Conservation (phyloP, 2,797 vertebrate species). For the Sternotherus odoratus region DNA sequence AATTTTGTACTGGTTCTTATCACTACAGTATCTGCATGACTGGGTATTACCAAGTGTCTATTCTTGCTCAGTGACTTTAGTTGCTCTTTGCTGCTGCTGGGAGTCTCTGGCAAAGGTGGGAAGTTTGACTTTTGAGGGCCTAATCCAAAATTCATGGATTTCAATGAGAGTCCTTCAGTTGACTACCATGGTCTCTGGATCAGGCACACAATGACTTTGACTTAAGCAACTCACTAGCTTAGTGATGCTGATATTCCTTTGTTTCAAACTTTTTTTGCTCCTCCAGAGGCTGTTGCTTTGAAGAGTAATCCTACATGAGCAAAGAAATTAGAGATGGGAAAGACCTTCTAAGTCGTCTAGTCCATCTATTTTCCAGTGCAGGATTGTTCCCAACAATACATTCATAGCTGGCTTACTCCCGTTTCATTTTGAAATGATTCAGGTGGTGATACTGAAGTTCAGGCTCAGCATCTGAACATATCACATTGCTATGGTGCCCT, state of each 20-base stretch:
- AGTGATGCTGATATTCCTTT: background rate
- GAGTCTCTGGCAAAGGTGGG: background rate
- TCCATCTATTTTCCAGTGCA: background rate
- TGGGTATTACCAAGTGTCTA: slow-evolving; percentile 19
- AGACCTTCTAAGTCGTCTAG: background rate
- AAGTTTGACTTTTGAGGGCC: background rate
- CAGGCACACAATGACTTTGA: background rate
- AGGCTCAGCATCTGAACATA: background rate
- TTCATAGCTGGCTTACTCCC: fast-evolving
- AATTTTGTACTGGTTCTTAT: background rate
- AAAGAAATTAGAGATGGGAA: background rate
- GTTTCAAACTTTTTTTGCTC: background rate
- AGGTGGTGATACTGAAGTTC: background rate
- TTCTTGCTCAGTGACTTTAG: slow-evolving; percentile 8
- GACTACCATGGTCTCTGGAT: background rate
- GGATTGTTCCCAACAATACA: background rate
- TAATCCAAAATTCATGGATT: background rate
- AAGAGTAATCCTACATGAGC: background rate
- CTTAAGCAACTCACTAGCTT: background rate
- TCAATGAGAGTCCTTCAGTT: background rate
- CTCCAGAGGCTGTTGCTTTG: background rate
- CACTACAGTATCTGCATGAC: background rate
- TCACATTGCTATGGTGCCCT: background rate
- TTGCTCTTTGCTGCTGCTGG: background rate
- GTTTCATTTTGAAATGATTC: background rate